These are phyloP conservation scores for Noturus placidus DNA, from an alignment of 2,113 vertebrate genomes.

Conservation along the genomic window DNA sequence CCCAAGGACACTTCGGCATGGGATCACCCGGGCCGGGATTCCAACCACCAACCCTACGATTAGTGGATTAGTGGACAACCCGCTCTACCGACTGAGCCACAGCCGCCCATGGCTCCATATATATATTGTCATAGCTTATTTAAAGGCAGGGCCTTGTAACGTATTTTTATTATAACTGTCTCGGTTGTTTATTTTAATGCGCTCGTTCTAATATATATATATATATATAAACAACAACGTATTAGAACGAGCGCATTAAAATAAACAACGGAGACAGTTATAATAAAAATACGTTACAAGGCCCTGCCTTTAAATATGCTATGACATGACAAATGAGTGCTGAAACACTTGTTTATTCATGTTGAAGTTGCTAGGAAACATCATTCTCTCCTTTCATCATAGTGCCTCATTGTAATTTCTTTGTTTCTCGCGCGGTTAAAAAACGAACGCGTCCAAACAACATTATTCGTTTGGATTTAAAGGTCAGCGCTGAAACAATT, in stretches of 20 bases:
- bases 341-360: background rate
- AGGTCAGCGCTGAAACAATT: constrained; percentile 6
- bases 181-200: background rate
- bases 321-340: background rate
- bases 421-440: background rate
- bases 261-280: background rate
- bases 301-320: background rate
- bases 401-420: background rate
- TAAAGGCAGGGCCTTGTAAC: background rate
- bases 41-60: no score
- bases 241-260: background rate
- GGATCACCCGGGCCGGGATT: no score
- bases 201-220: background rate
- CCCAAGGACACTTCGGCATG: no score
- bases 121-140: constrained; percentile 4
- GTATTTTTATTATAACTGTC: background rate
- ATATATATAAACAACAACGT: background rate
- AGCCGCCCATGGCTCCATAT: no score
- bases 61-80: no score
- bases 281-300: background rate
- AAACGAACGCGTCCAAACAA: constrained; percentile 1
- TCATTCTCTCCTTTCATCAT: background rate
- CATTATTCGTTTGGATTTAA: background rate
- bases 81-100: no score
- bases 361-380: constrained; percentile 16